phyloP scores from a whole-genome alignment of 2,797 vertebrate species.

The Micromesistius poutassou region DNA sequence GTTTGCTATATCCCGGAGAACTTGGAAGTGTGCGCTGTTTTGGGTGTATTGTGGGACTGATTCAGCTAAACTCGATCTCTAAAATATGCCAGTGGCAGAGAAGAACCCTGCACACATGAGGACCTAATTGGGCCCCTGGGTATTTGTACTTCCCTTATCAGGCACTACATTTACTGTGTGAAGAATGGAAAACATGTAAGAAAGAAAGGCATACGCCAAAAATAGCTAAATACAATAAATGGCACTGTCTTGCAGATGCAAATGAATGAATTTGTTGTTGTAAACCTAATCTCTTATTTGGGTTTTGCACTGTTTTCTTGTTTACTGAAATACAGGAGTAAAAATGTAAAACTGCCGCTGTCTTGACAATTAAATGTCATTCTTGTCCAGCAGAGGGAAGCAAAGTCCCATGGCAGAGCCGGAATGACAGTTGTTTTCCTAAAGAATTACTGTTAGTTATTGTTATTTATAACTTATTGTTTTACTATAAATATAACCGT shows the following conservation, averaged over 20 bases:
- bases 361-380: neutral
- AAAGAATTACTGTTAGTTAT: neutral
- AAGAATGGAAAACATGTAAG: neutral
- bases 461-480: neutral
- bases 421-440: neutral
- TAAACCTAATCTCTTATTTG: neutral
- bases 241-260: neutral
- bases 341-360: neutral
- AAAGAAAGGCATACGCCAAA: neutral
- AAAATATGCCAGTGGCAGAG: neutral
- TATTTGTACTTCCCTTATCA: neutral
- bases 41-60: neutral
- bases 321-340: too few relatives aligned
- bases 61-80: neutral
- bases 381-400: constrained; percentile 60
- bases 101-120: neutral
- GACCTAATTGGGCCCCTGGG: neutral
- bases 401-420: constrained; percentile 36
- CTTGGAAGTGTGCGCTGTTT: neutral
- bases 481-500: neutral
- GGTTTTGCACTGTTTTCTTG: neutral
- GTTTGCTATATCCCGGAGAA: neutral
- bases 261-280: neutral
- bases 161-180: neutral
- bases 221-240: neutral